Conservation (phyloP, 1,140 invertebrate genomes). For the Harlomillsia oculata region DNA sequence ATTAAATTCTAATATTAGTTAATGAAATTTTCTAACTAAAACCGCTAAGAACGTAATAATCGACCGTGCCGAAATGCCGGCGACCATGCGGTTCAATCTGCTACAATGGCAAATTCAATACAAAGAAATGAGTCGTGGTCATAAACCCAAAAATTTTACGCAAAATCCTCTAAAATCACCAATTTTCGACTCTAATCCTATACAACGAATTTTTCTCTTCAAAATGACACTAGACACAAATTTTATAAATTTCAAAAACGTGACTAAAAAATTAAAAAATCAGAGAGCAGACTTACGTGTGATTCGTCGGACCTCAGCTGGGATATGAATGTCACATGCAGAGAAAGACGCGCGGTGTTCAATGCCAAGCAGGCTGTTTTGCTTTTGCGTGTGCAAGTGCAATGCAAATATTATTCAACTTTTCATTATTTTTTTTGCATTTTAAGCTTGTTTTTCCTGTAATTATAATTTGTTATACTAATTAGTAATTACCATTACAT, state of each 20-base stretch:
- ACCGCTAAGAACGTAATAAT: neutral
- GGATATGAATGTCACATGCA: constrained; percentile 11
- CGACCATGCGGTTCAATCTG: too few species aligned
- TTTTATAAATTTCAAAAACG: neutral
- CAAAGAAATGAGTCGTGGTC: too few species aligned
- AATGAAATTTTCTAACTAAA: too few species aligned
- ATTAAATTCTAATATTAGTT: neutral
- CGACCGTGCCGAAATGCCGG: too few species aligned
- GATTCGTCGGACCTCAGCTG: constrained; percentile 21
- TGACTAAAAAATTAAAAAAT: neutral
- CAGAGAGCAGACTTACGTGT: constrained; percentile 16
- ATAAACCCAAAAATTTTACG: too few species aligned
- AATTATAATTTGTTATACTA: too few species aligned
- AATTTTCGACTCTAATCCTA: neutral
- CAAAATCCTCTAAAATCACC: neutral
- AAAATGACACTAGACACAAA: neutral
- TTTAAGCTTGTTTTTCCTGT: too few species aligned
- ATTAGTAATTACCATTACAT: too few species aligned
- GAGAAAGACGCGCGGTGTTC: neutral
- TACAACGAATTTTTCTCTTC: neutral
- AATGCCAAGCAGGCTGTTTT: constrained; percentile 18
- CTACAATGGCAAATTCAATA: neutral
- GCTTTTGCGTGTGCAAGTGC: neutral
- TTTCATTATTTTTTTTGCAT: too few species aligned
- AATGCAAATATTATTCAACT: too few species aligned